These are phyloP conservation scores for Serinus canaria DNA, from an alignment of 2,113 vertebrate species.

Conservation along the genomic window DNA sequence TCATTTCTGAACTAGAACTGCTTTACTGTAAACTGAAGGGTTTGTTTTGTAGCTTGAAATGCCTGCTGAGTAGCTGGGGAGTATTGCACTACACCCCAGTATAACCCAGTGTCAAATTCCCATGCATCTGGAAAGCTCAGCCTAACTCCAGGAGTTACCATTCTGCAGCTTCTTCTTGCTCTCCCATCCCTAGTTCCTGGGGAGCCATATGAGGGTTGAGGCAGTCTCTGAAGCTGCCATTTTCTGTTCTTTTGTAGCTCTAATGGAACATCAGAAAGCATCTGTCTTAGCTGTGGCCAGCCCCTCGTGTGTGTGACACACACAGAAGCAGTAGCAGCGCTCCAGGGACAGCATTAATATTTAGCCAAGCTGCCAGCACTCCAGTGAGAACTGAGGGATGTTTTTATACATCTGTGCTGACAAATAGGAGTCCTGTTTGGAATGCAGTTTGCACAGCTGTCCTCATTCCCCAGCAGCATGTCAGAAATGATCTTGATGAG, in stretches of 20 bases:
- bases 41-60: background rate
- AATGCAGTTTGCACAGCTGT: conserved; percentile 29
- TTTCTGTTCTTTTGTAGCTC: background rate
- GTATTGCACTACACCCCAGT: background rate
- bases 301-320: background rate
- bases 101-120: background rate
- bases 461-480: background rate
- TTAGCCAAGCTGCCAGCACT: conserved; percentile 8
- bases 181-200: background rate
- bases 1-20: background rate
- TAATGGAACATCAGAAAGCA: background rate
- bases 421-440: background rate
- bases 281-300: background rate
- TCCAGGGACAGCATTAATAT: background rate
- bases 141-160: background rate
- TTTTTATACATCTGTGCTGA: conserved; percentile 12
- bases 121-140: background rate
- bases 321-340: background rate
- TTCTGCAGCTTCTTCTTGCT: background rate
- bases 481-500: background rate
- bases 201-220: background rate
- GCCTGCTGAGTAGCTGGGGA: background rate
- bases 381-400: background rate
- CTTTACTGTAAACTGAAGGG: background rate
- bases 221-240: background rate